Evolutionary conservation across 2,113 vertebrate genomes (phyloP).

Genomic region (Nansenia antarctica): DNA sequence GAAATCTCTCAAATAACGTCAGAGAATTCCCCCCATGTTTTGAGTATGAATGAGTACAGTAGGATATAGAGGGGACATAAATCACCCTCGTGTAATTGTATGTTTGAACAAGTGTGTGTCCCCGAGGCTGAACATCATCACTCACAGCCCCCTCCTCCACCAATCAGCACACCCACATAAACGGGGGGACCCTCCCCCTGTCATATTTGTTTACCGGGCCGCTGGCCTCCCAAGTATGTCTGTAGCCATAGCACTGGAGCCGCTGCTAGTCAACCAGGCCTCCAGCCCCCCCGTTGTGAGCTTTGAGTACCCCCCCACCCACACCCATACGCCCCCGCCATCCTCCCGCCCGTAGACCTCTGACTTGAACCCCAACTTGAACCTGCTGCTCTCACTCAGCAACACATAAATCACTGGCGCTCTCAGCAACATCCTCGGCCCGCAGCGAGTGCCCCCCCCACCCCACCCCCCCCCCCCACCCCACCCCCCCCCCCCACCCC

Average conservation of each 20-base stretch:
- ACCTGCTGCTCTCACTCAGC: conserved; percentile 82
- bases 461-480: background rate
- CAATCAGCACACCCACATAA: conserved; percentile 32
- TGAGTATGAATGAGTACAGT: too few species aligned
- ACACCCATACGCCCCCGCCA: background rate
- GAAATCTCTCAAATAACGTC: too few species aligned
- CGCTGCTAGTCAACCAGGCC: conserved; percentile 57
- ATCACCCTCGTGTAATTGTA: too few species aligned
- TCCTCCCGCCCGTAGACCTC: conserved; percentile 65
- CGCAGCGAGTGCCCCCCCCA: conserved; percentile 59
- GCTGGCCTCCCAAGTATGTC: conserved; percentile 53
- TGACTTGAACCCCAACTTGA: conserved; percentile 60
- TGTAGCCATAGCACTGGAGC: conserved; percentile 45
- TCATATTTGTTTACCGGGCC: conserved; percentile 50
- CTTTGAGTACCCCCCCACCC: conserved; percentile 35
- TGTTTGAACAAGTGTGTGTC: too few species aligned
- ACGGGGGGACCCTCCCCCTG: conserved; percentile 35
- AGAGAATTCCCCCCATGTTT: too few species aligned
- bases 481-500: background rate
- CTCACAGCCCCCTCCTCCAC: conserved; percentile 15
- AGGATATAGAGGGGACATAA: too few species aligned
- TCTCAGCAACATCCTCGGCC: conserved; percentile 67
- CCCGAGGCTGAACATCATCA: conserved; percentile 28
- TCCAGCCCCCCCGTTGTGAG: conserved; percentile 57
- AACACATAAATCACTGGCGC: conserved; percentile 74